A percentile compares a stretch with the other conserved stretches of the same genome.
phyloP scores from a whole-genome alignment of 2,888 invertebrate species.

The Pheosia tremula region DNA sequence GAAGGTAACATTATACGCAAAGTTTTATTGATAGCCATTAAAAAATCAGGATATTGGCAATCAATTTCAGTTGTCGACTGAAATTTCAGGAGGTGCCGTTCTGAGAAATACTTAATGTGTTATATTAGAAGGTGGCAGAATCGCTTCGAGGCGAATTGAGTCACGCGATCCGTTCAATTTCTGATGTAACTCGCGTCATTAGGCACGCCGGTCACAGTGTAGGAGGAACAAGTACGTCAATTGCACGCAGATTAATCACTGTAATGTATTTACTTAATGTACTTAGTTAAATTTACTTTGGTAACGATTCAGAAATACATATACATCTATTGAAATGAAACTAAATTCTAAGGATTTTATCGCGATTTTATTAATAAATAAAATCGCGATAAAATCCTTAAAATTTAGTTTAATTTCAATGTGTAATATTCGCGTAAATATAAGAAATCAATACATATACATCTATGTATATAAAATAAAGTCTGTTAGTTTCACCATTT shows the following conservation, averaged over 20 bases:
- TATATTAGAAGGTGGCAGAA: slow-evolving; percentile 13
- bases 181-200: slow-evolving; percentile 39
- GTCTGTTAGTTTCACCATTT: no score
- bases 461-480: no score
- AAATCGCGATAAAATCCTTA: no score
- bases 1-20: no score
- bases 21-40: background rate
- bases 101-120: slow-evolving; percentile 27
- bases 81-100: background rate
- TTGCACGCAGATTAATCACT: background rate
- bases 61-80: background rate
- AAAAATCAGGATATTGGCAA: background rate
- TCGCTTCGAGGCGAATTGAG: slow-evolving; percentile 30
- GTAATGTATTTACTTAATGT: background rate
- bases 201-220: slow-evolving; percentile 28
- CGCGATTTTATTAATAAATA: no score
- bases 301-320: background rate
- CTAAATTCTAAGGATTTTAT: no score
- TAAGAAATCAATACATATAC: no score
- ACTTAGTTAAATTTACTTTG: background rate
- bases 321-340: no score
- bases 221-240: slow-evolving; percentile 10
- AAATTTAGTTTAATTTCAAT: no score
- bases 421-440: no score
- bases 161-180: slow-evolving; percentile 44